These are phyloP conservation scores for Nothocercus nigrocapillus DNA, from an alignment of 2,113 vertebrate species.

Conservation along the genomic window DNA sequence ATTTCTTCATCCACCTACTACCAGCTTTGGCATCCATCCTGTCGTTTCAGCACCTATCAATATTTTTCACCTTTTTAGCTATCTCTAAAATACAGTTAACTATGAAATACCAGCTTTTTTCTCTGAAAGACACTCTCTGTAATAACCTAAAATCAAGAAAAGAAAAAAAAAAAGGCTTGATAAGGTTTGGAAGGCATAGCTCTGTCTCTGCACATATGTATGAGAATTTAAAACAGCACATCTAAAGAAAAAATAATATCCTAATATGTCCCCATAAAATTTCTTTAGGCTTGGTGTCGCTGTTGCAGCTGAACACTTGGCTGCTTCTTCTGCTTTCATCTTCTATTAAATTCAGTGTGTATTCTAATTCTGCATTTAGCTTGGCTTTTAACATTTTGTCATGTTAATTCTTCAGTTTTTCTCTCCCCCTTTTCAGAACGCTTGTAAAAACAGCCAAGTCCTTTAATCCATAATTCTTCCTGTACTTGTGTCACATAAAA, in stretches of 20 bases:
- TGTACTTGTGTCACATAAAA: background rate
- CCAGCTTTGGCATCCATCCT: background rate
- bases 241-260: background rate
- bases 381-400: background rate
- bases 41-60: background rate
- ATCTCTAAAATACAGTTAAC: background rate
- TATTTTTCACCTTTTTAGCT: background rate
- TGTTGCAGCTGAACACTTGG: background rate
- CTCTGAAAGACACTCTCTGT: background rate
- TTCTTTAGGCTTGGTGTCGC: background rate
- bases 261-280: background rate
- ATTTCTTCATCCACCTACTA: background rate
- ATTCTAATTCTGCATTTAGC: background rate
- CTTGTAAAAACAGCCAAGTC: background rate
- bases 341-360: background rate
- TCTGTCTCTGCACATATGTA: background rate
- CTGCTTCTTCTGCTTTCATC: background rate
- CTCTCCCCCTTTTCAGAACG: background rate
- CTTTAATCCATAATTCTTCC: background rate
- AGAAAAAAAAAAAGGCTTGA: background rate
- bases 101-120: background rate
- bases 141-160: background rate
- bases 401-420: conserved; percentile 2
- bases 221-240: background rate
- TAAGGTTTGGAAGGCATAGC: background rate